Conservation (phyloP, 2,113 vertebrate genomes). For the Herpetotheres cachinnans region DNA sequence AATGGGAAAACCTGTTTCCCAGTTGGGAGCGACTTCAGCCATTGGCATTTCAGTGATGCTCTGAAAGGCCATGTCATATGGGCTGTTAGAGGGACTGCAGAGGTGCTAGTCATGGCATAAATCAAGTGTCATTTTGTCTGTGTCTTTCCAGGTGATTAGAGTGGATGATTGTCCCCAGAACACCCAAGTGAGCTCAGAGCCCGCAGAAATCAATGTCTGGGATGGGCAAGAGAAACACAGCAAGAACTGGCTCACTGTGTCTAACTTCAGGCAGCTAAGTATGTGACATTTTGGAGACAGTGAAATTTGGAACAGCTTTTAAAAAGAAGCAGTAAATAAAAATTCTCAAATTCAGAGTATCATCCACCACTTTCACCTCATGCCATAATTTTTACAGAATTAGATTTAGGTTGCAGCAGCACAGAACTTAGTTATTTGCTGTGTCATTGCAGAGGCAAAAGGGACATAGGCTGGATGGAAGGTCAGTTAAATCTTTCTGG, state of each 20-base stretch:
- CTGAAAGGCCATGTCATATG: not conserved
- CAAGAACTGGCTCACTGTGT: constrained; percentile 80
- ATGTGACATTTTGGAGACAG: constrained; percentile 53
- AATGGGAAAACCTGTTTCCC: not conserved
- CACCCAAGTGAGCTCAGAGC: constrained; percentile 65
- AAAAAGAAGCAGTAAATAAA: not conserved
- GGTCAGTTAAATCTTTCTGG: not conserved
- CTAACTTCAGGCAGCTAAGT: constrained; percentile 88
- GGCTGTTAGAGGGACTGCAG: not conserved
- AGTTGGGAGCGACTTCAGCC: not conserved
- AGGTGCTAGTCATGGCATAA: not conserved
- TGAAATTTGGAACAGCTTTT: not conserved
- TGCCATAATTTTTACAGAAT: not conserved
- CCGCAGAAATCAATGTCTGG: constrained; percentile 46
- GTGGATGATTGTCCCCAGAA: constrained; percentile 69
- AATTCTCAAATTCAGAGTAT: not conserved
- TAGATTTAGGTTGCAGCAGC: not conserved
- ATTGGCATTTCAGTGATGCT: not conserved
- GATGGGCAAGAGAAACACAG: constrained; percentile 42
- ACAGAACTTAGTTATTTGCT: not conserved
- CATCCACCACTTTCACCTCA: not conserved
- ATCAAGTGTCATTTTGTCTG: not conserved
- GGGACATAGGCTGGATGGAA: not conserved
- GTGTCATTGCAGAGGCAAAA: not conserved
- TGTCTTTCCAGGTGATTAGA: constrained; percentile 73